Evolutionary conservation across 64 coral and sea anemone species (phyloP).

Genomic region (Pocillopora verrucosa): DNA sequence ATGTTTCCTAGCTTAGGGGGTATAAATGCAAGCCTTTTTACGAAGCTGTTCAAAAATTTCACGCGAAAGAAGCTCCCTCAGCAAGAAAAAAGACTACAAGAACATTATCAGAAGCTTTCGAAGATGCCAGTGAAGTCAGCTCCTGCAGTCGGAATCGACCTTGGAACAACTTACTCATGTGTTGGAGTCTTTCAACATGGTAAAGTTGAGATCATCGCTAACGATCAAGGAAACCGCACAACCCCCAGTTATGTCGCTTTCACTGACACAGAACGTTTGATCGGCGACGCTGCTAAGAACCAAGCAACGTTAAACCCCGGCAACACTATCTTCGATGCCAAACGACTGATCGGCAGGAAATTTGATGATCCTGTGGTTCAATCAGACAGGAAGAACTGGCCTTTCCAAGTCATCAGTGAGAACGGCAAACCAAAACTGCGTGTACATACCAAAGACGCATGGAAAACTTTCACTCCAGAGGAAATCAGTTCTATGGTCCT

Average conservation of each 20-base stretch:
- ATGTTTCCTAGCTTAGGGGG: too few relatives aligned
- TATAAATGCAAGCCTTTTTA: too few relatives aligned
- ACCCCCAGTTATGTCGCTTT: constrained; percentile 86
- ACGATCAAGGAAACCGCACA: constrained; percentile 82
- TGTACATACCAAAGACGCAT: constrained; percentile 58
- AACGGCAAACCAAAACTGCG: constrained; percentile 52
- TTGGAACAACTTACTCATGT: constrained; percentile 85
- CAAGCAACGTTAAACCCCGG: constrained; percentile 66
- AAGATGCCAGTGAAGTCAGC: background rate
- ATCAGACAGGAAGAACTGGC: constrained; percentile 86
- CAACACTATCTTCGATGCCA: constrained; percentile 78
- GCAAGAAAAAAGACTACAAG: too few relatives aligned
- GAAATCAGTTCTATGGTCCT: constrained; percentile 82
- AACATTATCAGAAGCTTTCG: too few relatives aligned
- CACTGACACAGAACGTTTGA: constrained; percentile 72
- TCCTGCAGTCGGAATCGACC: constrained; percentile 81
- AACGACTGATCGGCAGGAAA: constrained; percentile 71
- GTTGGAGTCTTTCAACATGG: constrained; percentile 85
- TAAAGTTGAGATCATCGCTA: constrained; percentile 84
- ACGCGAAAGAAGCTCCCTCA: too few relatives aligned
- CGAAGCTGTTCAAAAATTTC: too few relatives aligned
- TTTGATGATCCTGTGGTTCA: constrained; percentile 67
- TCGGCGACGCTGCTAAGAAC: constrained; percentile 78
- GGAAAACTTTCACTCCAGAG: constrained; percentile 69
- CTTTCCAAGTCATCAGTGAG: constrained; percentile 62